phyloP scores from a whole-genome alignment of 2,797 vertebrate species.

The Artibeus jamaicensis region DNA sequence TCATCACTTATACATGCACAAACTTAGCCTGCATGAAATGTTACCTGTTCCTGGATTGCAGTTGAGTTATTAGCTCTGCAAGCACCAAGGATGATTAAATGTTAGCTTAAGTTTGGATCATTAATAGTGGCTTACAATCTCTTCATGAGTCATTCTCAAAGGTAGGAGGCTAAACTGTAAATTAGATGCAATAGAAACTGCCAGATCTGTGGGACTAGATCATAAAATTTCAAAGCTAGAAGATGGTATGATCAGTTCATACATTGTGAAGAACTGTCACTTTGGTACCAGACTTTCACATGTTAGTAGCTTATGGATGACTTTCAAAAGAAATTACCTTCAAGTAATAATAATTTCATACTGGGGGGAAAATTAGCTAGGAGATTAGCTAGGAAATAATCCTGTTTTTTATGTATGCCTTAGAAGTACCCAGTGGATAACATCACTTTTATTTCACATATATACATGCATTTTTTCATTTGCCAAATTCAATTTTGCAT shows the following conservation, averaged over 20 bases:
- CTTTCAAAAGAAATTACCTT: background rate
- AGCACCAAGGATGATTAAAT: background rate
- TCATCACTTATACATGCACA: background rate
- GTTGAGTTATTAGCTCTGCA: background rate
- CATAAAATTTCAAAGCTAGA: background rate
- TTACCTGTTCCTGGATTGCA: background rate
- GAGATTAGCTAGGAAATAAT: slow-evolving; percentile 2
- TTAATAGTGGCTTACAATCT: background rate
- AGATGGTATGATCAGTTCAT: background rate
- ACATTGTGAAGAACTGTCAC: background rate
- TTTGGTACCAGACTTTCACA: background rate
- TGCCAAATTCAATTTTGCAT: background rate
- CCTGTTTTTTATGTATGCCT: background rate
- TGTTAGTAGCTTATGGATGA: background rate
- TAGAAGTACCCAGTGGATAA: background rate
- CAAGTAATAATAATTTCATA: background rate
- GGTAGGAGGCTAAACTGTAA: background rate
- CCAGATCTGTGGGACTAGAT: background rate
- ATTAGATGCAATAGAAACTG: background rate
- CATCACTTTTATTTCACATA: background rate
- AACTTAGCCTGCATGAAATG: background rate
- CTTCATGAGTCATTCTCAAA: slow-evolving; percentile 12
- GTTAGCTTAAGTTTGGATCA: background rate
- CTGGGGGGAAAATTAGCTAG: background rate
- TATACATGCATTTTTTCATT: slow-evolving; percentile 17